Evolutionary conservation across 1,140 invertebrate species (phyloP), one percentile per base, ranked within the genome.

Genomic region (Goniozus legneri): DNA sequence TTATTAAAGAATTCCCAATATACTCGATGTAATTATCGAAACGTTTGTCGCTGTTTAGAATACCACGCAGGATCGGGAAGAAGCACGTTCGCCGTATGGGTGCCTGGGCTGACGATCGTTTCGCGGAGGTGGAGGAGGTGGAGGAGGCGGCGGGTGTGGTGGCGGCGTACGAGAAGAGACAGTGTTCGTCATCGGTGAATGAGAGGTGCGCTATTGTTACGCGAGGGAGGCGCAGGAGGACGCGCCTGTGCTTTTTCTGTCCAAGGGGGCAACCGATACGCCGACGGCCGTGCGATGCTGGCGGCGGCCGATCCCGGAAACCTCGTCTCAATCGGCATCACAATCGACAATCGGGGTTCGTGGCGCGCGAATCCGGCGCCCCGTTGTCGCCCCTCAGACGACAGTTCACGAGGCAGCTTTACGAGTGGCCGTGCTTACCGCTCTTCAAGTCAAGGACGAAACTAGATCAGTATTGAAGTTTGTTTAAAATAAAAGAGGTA

Each of bases 51-150:
- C 8, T 50, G 36, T 57, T 57, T 44, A 74, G 71, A 65, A 57
- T 62, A 63, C 60, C 64, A 58, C 52, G 52, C 57, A 54, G 50
- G 54, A 69, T 55, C 51, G 55, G 65, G 66, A 60, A 45, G 60
- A 62, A 61, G 46, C 69, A 47, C 60, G 56, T 71, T 69, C 71
- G 67, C 71, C 72, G 72, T 59, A 75, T 76, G 72, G 73, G 72
- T 76, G 72, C 73, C 73, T 74, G 72, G 71, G 66, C 69, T 71
- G 58, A 72, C 59, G 59, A 65, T 65, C 61, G 69, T 67, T 65
- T 64, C 49, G 68, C 50, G 63, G 68, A 60, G 68, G 47, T 40
- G 58, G 66, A 65, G 72, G 69, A 51, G 68, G 67, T 47, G 12
- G 7, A 45, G 33, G 34, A 45, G 20, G 15, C 8, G 8, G 34